These are phyloP conservation scores for Cryptocephalus primarius DNA, from an alignment of 2,888 invertebrate genomes.

Conservation along the genomic window DNA sequence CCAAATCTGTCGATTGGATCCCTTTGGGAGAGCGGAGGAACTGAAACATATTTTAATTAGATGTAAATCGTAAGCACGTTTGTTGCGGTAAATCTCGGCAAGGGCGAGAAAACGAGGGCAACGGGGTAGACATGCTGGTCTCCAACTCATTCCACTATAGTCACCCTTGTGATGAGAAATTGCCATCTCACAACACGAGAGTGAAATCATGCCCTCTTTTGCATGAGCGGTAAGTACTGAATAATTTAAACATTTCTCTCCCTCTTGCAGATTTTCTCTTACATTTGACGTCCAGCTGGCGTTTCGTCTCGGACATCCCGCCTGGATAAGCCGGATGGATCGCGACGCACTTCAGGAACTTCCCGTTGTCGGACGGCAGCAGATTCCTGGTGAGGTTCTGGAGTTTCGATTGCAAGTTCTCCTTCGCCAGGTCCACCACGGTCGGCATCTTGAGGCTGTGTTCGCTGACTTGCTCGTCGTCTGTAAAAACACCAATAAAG, in stretches of 20 bases:
- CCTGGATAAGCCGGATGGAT: slow-evolving; percentile 49
- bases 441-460: slow-evolving; percentile 42
- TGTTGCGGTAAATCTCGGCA: neutral
- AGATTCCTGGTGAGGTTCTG: slow-evolving; percentile 56
- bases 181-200: too few species aligned
- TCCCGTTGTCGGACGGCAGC: slow-evolving; percentile 54
- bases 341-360: slow-evolving; percentile 53
- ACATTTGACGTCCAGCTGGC: slow-evolving; percentile 49
- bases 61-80: neutral
- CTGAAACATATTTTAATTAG: slow-evolving; percentile 34
- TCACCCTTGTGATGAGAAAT: too few species aligned
- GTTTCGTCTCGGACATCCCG: slow-evolving; percentile 32
- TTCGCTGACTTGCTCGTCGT: slow-evolving; percentile 48
- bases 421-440: slow-evolving; percentile 40
- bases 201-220: too few species aligned
- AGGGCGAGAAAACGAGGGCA: too few species aligned
- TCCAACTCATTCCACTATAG: too few species aligned
- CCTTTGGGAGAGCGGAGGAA: slow-evolving; percentile 50
- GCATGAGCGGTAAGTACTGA: too few species aligned
- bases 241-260: too few species aligned
- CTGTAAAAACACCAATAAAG: slow-evolving; percentile 38
- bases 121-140: too few species aligned
- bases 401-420: slow-evolving; percentile 50
- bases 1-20: slow-evolving; percentile 59
- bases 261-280: slow-evolving; percentile 23